A percentile compares a stretch with the other conserved stretches of the same genome.
phyloP scores from a whole-genome alignment of 2,888 invertebrate genomes.

The Sepioteuthis lessoniana region DNA sequence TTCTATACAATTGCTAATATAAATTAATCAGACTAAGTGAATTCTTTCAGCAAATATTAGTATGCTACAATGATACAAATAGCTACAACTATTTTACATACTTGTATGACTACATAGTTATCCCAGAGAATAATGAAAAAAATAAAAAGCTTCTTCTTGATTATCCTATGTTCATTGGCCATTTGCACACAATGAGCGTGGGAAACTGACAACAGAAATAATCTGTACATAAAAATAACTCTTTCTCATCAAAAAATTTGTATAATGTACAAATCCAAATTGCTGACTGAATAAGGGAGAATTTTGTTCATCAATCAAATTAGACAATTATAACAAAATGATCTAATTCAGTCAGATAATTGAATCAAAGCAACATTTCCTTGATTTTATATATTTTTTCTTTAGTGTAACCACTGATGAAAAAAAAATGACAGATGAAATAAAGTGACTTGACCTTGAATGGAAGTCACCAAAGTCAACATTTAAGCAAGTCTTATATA shows the following conservation, averaged over 20 bases:
- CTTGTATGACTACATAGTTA: background rate
- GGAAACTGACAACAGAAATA: background rate
- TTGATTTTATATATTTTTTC: no score
- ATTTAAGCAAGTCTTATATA: no score
- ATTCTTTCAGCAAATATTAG: no score
- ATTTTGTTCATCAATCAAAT: background rate
- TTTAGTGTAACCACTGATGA: no score
- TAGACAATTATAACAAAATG: no score
- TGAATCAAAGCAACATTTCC: no score
- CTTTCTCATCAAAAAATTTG: background rate
- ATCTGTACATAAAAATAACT: background rate
- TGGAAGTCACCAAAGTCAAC: no score
- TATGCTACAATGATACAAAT: background rate
- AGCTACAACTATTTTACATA: background rate
- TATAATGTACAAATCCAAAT: background rate
- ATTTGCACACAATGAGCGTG: background rate
- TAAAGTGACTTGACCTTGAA: no score
- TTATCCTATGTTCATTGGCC: background rate
- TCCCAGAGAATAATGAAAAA: background rate
- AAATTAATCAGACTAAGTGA: no score
- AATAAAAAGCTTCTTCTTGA: background rate
- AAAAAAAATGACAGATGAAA: no score
- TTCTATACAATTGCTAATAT: no score
- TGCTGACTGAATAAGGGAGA: background rate
- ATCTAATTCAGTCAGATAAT: no score